Base-by-base conservation (phyloP, 2,888 invertebrate genomes). In the Gisinianus flammeolus region DNA sequence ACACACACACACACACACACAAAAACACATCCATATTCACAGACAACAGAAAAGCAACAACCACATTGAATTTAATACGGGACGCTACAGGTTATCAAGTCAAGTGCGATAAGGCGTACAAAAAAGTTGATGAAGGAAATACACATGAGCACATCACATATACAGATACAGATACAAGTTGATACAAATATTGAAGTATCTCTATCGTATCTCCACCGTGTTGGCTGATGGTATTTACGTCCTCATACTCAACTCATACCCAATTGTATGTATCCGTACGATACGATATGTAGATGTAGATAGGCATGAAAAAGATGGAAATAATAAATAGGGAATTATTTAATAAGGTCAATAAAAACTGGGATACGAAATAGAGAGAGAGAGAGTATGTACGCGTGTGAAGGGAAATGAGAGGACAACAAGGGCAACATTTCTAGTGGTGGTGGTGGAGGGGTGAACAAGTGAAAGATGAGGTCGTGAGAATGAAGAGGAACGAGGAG, bases 401-500 rank as follows among this genome's bases (percentile, higher is more conserved):
- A 44, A 6, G 16, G 44, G 44, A 22, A 22, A 58, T n/a, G 8
- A 22, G 16, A 58, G 19, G 56, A n/a, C 44, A 10, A 10, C 16
- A 16, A 54, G 54, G 24, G 62, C 12, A 28, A 12, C 24, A 26
- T 62, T 24, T n/a, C n/a, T n/a, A 10, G 16, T 5, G 12, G 28
- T 26, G 26, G 22, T 26, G 62, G 28, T 24, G 62, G n/a, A n/a
- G n/a, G n/a, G n/a, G n/a, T n/a, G n/a, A 64, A 30, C 52, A 16
- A 73, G 68, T 79, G 79, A 77, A 79, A 79, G 77, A 70, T 30
- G 79, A 79, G 77, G 66, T 74, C 77, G 77, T 79, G 79, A 77
- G 79, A 79, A 79, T 73, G 22, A 30, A 77, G 26, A 31, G 68
- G 70, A 35, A 35, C 12, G n/a, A 19, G 54, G 28, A 28, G 31